Evolutionary conservation across 2,113 vertebrate genomes (phyloP).

Genomic region (Oryzias curvinotus): DNA sequence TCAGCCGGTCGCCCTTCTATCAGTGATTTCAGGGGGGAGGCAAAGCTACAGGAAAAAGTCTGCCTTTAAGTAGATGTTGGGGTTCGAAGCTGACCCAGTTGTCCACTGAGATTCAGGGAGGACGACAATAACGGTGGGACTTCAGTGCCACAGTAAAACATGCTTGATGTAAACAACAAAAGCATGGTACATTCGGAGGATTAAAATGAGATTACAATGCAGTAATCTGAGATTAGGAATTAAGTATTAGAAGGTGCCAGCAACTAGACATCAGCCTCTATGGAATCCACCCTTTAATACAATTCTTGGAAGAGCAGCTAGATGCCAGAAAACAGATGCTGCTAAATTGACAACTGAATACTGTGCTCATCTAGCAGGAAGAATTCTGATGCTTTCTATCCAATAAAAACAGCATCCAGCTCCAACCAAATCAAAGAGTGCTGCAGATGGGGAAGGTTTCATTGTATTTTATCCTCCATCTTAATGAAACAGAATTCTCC

Average conservation of each 20-base stretch:
- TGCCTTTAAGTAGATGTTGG: constrained; percentile 25
- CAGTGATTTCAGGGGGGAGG: constrained; percentile 30
- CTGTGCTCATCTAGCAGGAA: constrained; percentile 8
- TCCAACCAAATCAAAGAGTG: constrained; percentile 48
- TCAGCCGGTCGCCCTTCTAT: constrained; percentile 55
- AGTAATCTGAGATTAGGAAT: constrained; percentile 71
- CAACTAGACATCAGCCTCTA: constrained; percentile 13
- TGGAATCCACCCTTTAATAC: constrained; percentile 18
- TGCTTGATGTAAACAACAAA: constrained; percentile 69
- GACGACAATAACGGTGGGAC: constrained; percentile 11
- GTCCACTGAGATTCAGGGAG: constrained; percentile 24
- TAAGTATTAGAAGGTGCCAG: constrained; percentile 47
- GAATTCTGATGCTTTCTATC: constrained; percentile 22
- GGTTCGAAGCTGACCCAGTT: constrained; percentile 41
- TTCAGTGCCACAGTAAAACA: constrained; percentile 30
- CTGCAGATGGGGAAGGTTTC: constrained; percentile 40
- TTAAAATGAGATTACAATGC: constrained; percentile 67
- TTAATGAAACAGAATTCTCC: constrained; percentile 60
- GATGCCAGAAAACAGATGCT: neutral
- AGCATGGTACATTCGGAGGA: constrained; percentile 54
- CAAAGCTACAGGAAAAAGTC: constrained; percentile 28
- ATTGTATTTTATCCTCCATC: constrained; percentile 51
- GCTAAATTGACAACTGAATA: constrained; percentile 2
- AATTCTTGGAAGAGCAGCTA: constrained; percentile 13
- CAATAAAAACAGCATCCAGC: neutral